Conservation (phyloP, 1,140 invertebrate species). For the Bombus waltoni region DNA sequence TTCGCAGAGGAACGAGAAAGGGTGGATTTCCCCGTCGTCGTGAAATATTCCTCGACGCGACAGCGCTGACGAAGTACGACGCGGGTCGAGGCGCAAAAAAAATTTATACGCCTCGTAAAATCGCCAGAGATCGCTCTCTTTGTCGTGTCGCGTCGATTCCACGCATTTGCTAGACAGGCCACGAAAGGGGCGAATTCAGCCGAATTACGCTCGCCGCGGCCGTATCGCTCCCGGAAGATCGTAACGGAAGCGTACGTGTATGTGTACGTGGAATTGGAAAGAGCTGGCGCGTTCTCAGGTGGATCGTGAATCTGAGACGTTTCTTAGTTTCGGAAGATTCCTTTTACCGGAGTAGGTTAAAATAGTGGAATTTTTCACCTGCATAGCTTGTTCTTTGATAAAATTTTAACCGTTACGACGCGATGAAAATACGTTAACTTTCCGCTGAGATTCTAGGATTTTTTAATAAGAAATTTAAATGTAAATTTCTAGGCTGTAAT, state of each 20-base stretch:
- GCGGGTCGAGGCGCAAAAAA: conserved; percentile 27
- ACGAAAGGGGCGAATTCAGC: too few relatives aligned
- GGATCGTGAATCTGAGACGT: too few relatives aligned
- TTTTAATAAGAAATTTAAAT: too few relatives aligned
- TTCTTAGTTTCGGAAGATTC: too few relatives aligned
- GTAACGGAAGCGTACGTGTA: background rate
- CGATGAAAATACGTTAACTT: too few relatives aligned
- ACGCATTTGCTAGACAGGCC: conserved; percentile 22
- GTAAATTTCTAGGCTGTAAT: too few relatives aligned
- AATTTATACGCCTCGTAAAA: conserved; percentile 26
- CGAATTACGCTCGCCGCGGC: conserved; percentile 5
- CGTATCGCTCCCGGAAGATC: background rate
- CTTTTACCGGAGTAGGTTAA: too few relatives aligned
- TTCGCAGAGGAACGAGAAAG: conserved; percentile 15
- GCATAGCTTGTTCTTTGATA: too few relatives aligned
- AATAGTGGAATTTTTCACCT: too few relatives aligned
- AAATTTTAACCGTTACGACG: too few relatives aligned
- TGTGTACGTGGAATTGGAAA: background rate
- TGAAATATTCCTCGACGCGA: conserved; percentile 41
- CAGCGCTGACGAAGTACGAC: conserved; percentile 38
- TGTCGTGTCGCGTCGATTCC: background rate
- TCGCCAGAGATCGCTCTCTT: background rate
- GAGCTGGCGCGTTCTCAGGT: too few relatives aligned
- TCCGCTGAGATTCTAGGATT: too few relatives aligned
- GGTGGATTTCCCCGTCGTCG: background rate